Conservation (phyloP, 1,140 invertebrate species). For the Orchestia grillus region DNA sequence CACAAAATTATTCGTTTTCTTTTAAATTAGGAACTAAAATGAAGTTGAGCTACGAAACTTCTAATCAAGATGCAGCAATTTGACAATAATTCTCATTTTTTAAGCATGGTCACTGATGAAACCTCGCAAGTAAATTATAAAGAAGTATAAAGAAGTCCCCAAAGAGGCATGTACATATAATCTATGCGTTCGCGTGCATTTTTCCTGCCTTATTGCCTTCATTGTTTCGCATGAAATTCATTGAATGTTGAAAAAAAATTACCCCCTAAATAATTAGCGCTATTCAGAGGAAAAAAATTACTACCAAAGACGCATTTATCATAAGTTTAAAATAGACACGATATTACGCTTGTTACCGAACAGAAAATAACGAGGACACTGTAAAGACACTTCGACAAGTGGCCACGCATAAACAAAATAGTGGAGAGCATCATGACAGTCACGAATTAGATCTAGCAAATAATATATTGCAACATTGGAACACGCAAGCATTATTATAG, state of each 20-base stretch:
- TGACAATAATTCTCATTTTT: neutral
- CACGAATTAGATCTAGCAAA: neutral
- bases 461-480: neutral
- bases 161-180: too few relatives aligned
- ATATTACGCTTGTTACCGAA: neutral
- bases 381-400: neutral
- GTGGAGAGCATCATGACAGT: neutral
- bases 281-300: neutral
- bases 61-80: neutral
- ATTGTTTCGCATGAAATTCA: too few relatives aligned
- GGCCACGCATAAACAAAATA: neutral
- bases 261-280: neutral
- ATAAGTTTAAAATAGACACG: neutral
- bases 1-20: neutral
- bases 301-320: neutral
- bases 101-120: too few relatives aligned
- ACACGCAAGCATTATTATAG: neutral
- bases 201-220: too few relatives aligned
- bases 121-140: too few relatives aligned
- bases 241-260: too few relatives aligned
- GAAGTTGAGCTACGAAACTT: neutral
- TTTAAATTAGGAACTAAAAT: neutral
- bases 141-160: too few relatives aligned
- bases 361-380: neutral
- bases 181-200: too few relatives aligned